phyloP scores from a whole-genome alignment of 1,140 invertebrate genomes.

The Drosophila rhopaloa region DNA sequence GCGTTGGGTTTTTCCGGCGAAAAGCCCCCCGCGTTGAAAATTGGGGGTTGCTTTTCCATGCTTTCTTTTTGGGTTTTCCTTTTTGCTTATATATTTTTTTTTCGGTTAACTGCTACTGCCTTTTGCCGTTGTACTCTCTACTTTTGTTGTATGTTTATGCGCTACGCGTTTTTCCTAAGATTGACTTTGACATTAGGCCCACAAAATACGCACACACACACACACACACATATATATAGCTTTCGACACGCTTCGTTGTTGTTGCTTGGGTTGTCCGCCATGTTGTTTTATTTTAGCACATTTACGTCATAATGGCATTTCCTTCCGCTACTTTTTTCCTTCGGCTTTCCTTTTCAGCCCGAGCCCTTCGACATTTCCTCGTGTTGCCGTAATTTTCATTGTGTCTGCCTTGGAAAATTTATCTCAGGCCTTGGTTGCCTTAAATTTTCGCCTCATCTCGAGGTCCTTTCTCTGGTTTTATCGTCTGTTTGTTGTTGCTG shows the following conservation, averaged over 20 bases:
- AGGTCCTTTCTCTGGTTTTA: conserved; percentile 57
- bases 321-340: conserved; percentile 69
- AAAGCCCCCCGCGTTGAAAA: conserved; percentile 47
- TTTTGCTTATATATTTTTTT: conserved; percentile 25
- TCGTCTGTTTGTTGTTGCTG: conserved; percentile 49
- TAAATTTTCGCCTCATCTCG: conserved; percentile 62
- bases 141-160: conserved; percentile 78
- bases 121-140: conserved; percentile 59
- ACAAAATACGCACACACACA: conserved; percentile 48
- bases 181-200: conserved; percentile 83
- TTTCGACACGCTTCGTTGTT: conserved; percentile 75
- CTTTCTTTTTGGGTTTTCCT: conserved; percentile 45
- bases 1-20: conserved; percentile 45
- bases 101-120: conserved; percentile 44
- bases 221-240: conserved; percentile 32
- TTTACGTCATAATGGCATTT: conserved; percentile 83
- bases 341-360: conserved; percentile 43
- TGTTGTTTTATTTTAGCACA: conserved; percentile 83
- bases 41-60: conserved; percentile 69
- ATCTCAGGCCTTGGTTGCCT: conserved; percentile 58
- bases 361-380: conserved; percentile 70
- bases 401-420: conserved; percentile 75
- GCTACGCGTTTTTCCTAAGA: conserved; percentile 82
- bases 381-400: conserved; percentile 68
- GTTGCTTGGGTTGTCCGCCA: conserved; percentile 73